Conservation (phyloP, 2,888 invertebrate genomes). For the Archips crataeganus region DNA sequence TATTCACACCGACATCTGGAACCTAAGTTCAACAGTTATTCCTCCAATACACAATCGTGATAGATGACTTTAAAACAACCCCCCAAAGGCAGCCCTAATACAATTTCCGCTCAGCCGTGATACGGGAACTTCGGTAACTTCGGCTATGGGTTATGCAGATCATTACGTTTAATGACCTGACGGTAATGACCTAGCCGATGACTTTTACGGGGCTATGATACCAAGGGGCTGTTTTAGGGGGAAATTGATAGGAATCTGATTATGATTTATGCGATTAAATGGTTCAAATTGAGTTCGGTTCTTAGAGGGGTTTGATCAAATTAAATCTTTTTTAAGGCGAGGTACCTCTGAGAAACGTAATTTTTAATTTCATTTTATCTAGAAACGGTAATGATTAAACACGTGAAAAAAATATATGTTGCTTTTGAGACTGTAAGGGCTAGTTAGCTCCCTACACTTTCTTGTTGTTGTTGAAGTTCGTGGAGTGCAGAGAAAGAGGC, state of each 20-base stretch:
- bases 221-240: slow-evolving; percentile 5
- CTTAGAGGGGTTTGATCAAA: neutral
- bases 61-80: slow-evolving; percentile 27
- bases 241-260: slow-evolving; percentile 37
- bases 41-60: neutral
- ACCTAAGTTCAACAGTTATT: neutral
- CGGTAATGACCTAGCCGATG: slow-evolving; percentile 22
- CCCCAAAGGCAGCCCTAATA: slow-evolving; percentile 20
- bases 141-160: slow-evolving; percentile 38
- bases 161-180: slow-evolving; percentile 38
- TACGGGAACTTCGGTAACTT: slow-evolving; percentile 12
- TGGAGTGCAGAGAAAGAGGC: too few species aligned
- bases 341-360: too few species aligned
- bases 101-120: slow-evolving; percentile 32
- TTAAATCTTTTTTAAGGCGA: neutral
- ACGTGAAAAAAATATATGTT: too few species aligned
- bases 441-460: too few species aligned
- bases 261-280: slow-evolving; percentile 26
- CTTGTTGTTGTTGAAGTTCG: too few species aligned
- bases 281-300: neutral
- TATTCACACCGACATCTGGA: too few species aligned
- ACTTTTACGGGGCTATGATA: slow-evolving; percentile 30
- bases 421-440: too few species aligned
- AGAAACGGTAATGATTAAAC: too few species aligned
- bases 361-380: too few species aligned